Evolutionary conservation across 1,140 invertebrate genomes (phyloP), one percentile per base, ranked within the genome.

Genomic region (Pogonognathellus flavescens): DNA sequence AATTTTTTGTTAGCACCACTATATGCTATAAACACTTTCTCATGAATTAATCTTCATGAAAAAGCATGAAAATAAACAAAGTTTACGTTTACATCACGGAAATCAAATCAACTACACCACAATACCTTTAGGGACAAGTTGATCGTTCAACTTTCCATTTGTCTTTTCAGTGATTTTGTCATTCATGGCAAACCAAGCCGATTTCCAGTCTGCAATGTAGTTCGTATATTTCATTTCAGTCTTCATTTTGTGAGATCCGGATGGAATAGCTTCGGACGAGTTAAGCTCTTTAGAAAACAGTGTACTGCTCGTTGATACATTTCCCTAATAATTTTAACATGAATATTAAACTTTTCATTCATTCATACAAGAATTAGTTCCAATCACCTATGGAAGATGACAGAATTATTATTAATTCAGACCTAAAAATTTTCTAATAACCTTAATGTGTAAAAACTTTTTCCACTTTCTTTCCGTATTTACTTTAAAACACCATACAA

Each of bases 71-170:
- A 6, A 41, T n/a, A 41, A 41, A 41, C 1, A 41, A 41, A 41
- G 31, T 41, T 41, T 41, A n/a, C n/a, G n/a, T n/a, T n/a, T n/a
- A n/a, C n/a, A n/a, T 41, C 31, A 41, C 31, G 31, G 31, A 41
- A 41, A 41, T 57, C 53, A 14, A n/a, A 57, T 14, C 10, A n/a
- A 57, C 2, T n/a, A 2, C 10, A 16, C 16, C 10, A 16, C 16
- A 18, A 7, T 50, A 85, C 86, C 86, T 85, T 87, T 82, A 18
- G 86, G 86, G 14, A 87, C 59, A n/a, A 87, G 50, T 55, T 84
- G 80, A 20, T 83, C 86, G 66, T 87, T 59, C 16, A 87, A 57
- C 53, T 72, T 87, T 50, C 84, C 86, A 52, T 41, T 80, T 0
- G 86, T 87, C 18, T 83, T 25, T 13, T 85, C 66, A 31, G 55